phyloP scores from a whole-genome alignment of 2,113 vertebrate species.

The Sisor rabdophorus region DNA sequence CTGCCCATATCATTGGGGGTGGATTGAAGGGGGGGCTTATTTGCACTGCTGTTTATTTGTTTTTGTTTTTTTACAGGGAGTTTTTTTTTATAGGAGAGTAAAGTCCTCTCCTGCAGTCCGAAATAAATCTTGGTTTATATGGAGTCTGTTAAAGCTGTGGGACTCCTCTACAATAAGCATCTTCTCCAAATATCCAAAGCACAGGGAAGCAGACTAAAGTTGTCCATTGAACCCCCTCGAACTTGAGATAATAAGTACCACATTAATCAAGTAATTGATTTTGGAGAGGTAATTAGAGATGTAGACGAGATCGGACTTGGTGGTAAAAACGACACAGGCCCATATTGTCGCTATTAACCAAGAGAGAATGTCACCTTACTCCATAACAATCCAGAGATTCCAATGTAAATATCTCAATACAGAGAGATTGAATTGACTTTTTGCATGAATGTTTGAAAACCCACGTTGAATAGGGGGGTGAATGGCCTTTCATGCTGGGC shows the following conservation, averaged over 20 bases:
- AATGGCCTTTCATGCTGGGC: conserved; percentile 62
- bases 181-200: conserved; percentile 35
- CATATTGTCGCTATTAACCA: conserved; percentile 9
- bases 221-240: background rate
- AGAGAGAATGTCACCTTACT: background rate
- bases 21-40: conserved; percentile 29
- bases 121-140: conserved; percentile 62
- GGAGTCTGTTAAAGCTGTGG: conserved; percentile 59
- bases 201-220: background rate
- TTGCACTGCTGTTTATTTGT: conserved; percentile 37
- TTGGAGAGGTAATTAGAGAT: conserved; percentile 31
- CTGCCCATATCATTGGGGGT: conserved; percentile 39
- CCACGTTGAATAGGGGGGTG: conserved; percentile 53
- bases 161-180: conserved; percentile 43
- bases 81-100: conserved; percentile 60
- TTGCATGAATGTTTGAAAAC: conserved; percentile 28
- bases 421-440: conserved; percentile 48
- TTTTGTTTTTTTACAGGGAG: conserved; percentile 44
- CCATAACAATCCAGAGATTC: conserved; percentile 7
- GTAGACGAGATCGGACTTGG: conserved; percentile 38
- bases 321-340: conserved; percentile 6
- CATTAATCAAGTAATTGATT: conserved; percentile 42
- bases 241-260: conserved; percentile 29
- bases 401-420: conserved; percentile 45
- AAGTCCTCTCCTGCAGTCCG: conserved; percentile 54